Evolutionary conservation across 2,888 invertebrate species (phyloP), one percentile per base, ranked within the genome.

Genomic region (Epinotia demarniana): DNA sequence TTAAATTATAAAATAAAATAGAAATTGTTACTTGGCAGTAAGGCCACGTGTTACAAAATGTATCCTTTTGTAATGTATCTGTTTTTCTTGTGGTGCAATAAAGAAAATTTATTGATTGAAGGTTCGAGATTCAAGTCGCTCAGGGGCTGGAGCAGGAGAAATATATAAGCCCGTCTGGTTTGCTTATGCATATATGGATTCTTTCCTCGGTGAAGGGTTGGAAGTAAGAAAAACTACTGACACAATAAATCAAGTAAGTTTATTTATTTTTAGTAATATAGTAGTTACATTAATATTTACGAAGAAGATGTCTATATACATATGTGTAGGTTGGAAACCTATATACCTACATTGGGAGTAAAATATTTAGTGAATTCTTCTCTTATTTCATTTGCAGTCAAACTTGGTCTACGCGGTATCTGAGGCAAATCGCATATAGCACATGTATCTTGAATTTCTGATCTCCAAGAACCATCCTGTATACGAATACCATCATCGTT

Each of bases 361-460:
- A 75, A 71, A 71, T 71, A 75, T 66, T 75, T 71, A 58, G 75
- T 71, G 53, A 75, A 75, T 58, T 75, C 71, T 66, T 75, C 67
- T 70, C 75, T 75, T 53, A 33, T 33, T 33, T 33, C 6, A 33
- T 33, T 33, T 33, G 33, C 33, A 33, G 58, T 70, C 66, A 71
- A 66, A 43, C 19, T 46, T 71, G 75, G 60, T 66, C 66, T 58
- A 61, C 71, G 75, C 60, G 71, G 66, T 75, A 67, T 49, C 49
- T 64, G 63, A 33, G 66, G 66, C 39, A 75, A 66, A 71, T 75
- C 49, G 16, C 71, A 61, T 49, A 71, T 58, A 67, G 75, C 75
- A 64, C 66, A 71, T 33, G 64, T 75, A 58, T 71, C 67, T 64
- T 64, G 18, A 33, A 71, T 66, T 66, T 55, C 70, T 60, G 60